Base-by-base conservation (phyloP, 2,888 invertebrate species). In the Stegophylla sp. region DNA sequence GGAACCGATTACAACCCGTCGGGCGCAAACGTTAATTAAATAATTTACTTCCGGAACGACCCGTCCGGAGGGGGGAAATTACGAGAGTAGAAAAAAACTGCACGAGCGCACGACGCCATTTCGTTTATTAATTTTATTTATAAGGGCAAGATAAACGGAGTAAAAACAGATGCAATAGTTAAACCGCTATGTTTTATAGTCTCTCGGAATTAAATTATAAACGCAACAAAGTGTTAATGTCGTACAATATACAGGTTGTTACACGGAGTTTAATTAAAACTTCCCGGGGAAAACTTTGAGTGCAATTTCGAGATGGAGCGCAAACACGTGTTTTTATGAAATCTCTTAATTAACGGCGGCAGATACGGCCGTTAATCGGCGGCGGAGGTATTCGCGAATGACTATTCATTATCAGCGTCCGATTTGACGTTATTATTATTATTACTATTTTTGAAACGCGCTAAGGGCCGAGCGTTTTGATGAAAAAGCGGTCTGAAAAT, bases 221-320 rank as follows among this genome's bases (percentile, higher is more conserved):
- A 17, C 34, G 64, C 34, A 73, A 59, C 72, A 51, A 75, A 64
- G 75, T 64, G 75, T 64, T 75, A 53, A 75, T 64, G 64, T 26
- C 34, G 63, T 53, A 64, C 64, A 64, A 75, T 64, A 75, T 53
- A 53, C 75, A 74, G 74, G 74, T 74, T 74, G 48, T 74, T 63
- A 64, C 51, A 23, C 51, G 23, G 51, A 75, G 75, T 75, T 75
- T 75, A 75, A 75, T 75, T 75, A 75, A 75, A 75, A 75, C 75
- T 75, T 75, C 20, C 41, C 7, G 51, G 74, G 15, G 74, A 63
- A 74, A 51, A 48, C 48, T 74, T 63, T 48, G 48, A 34, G 20
- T 74, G 74, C 20, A 74, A 63, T 74, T 63, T 74, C 20, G 34
- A 74, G 48, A 63, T 48, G 74, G 10, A 74, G 63, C 48, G 17